These are phyloP conservation scores for Acrocyrtus sp. DNA, from an alignment of 2,888 invertebrate species.

Conservation along the genomic window DNA sequence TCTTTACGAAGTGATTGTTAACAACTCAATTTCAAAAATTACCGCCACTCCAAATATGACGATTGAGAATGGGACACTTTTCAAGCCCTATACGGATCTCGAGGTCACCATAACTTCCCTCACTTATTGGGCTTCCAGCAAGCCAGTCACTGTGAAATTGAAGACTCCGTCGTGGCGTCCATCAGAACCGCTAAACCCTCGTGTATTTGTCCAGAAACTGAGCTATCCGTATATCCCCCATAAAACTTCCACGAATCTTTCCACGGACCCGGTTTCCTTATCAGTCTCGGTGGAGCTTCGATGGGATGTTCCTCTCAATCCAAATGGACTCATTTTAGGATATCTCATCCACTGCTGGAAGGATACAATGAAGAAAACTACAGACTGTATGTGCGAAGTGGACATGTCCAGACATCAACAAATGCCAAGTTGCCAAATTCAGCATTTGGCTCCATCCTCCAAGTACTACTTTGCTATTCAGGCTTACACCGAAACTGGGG, in stretches of 20 bases:
- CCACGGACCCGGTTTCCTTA: conserved; percentile 56
- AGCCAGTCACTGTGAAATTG: conserved; percentile 71
- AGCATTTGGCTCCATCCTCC: conserved; percentile 44
- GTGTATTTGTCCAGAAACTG: conserved; percentile 74
- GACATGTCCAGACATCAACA: conserved; percentile 26
- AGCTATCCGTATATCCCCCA: conserved; percentile 54
- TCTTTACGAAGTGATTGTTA: conserved; percentile 74
- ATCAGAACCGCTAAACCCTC: conserved; percentile 76
- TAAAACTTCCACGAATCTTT: conserved; percentile 45
- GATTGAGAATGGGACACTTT: conserved; percentile 49
- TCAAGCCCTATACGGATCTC: conserved; percentile 68
- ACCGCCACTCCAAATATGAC: conserved; percentile 65
- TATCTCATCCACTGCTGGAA: conserved; percentile 81
- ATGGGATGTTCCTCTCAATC: conserved; percentile 80
- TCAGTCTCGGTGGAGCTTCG: conserved; percentile 73
- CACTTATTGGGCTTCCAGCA: conserved; percentile 85
- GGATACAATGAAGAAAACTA: conserved; percentile 60
- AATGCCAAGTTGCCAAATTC: conserved; percentile 48
- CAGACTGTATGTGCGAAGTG: conserved; percentile 51
- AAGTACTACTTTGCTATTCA: conserved; percentile 73
- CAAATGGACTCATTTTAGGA: conserved; percentile 79
- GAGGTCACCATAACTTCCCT: conserved; percentile 81
- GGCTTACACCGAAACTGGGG: conserved; percentile 82
- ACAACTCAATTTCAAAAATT: conserved; percentile 62
- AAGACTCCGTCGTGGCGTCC: conserved; percentile 86